These are phyloP conservation scores for Sitobion miscanthi DNA, from an alignment of 1,140 invertebrate genomes.

Conservation along the genomic window DNA sequence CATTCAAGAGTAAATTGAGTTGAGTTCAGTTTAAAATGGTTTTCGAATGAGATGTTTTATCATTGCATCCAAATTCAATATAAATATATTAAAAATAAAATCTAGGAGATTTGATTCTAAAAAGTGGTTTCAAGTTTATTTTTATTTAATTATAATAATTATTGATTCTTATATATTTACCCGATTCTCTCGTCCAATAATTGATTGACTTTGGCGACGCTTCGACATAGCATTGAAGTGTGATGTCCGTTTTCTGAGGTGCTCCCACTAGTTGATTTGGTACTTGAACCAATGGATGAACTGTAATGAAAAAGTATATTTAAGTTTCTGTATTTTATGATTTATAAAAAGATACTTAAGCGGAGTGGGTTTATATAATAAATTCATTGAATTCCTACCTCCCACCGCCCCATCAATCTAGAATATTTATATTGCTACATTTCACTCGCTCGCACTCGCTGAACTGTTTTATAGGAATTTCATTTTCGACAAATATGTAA, in stretches of 20 bases:
- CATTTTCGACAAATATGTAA: constrained; percentile 50
- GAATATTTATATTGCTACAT: constrained; percentile 49
- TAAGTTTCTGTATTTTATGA: neutral
- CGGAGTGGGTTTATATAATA: neutral
- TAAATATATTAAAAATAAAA: neutral
- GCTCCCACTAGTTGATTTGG: constrained; percentile 90
- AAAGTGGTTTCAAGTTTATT: neutral
- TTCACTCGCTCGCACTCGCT: neutral
- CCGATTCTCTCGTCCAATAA: constrained; percentile 72
- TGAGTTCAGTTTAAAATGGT: neutral
- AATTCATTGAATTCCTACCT: constrained; percentile 49
- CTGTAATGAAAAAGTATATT: constrained; percentile 64
- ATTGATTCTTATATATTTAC: neutral
- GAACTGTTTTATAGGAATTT: constrained; percentile 50
- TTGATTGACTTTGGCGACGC: constrained; percentile 91
- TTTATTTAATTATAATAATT: neutral
- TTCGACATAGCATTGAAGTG: constrained; percentile 90
- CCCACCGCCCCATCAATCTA: neutral
- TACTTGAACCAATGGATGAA: constrained; percentile 90
- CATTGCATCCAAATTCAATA: neutral
- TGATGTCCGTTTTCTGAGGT: constrained; percentile 85
- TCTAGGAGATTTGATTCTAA: neutral
- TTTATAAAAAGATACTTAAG: constrained; percentile 17
- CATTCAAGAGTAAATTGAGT: neutral
- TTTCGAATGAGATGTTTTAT: neutral